Evolutionary conservation across 2,797 vertebrate genomes (phyloP), one percentile per base, ranked within the genome.

Genomic region (Molossus molossus): DNA sequence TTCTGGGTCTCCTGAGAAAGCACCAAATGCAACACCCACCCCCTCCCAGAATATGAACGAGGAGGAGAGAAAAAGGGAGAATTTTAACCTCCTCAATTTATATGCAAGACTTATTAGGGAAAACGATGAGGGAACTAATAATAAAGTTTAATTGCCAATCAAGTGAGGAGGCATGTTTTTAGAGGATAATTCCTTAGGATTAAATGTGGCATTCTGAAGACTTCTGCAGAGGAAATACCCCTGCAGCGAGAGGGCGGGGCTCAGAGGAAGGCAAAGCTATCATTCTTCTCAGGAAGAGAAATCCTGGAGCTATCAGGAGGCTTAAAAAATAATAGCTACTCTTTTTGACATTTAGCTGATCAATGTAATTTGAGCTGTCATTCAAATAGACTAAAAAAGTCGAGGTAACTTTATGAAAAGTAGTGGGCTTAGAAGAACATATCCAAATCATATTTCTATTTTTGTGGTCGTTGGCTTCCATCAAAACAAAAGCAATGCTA

Each of bases 301-400:
- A 77, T 94, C 77, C 55, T 93, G 58, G 69, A 95, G 94, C 62
- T 87, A 96, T 57, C 82, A 76, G 83, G 90, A 84, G 72, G 81
- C 94, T 97, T 77, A 0, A 82, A 92, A 97, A 95, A 94, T 91
- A 95, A 95, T 81, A 97, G 94, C 88, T 94, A 95, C 96, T 87
- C 82, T 87, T 95, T 96, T 87, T 97, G 96, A 97, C 94, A 96
- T 80, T 90, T 80, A 65, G 58, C 88, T 93, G 94, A 97, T 97
- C 83, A 90, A 95, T 95, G 86, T 97, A 97, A 97, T 95, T 94
- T 94, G 29, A 95, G 82, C 83, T 96, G 92, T 94, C 95, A 97
- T 91, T 97, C 96, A 96, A 95, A 96, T 18, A 82, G 75, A 73
- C 88, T 90, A 77, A 70, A 77, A 93, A 94, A 45, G 37, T n/a